Conservation (phyloP, 1,140 invertebrate genomes). For the Cherax quadricarinatus region DNA sequence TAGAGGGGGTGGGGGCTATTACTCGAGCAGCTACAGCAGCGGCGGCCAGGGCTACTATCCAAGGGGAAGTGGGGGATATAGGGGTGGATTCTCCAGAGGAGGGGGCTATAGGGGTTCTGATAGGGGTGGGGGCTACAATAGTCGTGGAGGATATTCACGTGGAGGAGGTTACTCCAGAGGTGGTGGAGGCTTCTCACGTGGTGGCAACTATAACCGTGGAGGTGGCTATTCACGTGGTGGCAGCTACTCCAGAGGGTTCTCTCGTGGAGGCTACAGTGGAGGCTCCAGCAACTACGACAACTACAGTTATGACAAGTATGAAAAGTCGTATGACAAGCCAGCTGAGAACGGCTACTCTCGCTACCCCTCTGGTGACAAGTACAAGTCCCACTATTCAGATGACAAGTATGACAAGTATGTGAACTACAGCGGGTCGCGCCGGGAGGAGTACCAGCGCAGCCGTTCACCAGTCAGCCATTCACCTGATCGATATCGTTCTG, state of each 20-base stretch:
- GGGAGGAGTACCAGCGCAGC: slow-evolving; percentile 73
- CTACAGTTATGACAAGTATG: slow-evolving; percentile 67
- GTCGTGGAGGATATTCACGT: slow-evolving; percentile 66
- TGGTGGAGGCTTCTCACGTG: slow-evolving; percentile 61
- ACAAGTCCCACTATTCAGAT: slow-evolving; percentile 69
- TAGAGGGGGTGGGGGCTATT: slow-evolving; percentile 48
- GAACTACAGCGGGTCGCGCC: slow-evolving; percentile 69
- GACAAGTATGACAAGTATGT: slow-evolving; percentile 72
- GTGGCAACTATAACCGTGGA: slow-evolving; percentile 59
- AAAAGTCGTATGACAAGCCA: slow-evolving; percentile 70
- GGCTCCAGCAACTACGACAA: slow-evolving; percentile 66
- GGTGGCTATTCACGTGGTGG: slow-evolving; percentile 67
- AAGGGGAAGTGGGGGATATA: slow-evolving; percentile 68
- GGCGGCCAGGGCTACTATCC: slow-evolving; percentile 62
- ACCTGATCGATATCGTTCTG: slow-evolving; percentile 70
- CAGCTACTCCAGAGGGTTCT: slow-evolving; percentile 70
- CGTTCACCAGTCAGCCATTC: slow-evolving; percentile 73
- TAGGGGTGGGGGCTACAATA: slow-evolving; percentile 61
- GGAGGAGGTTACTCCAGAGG: slow-evolving; percentile 61
- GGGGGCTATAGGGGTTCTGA: slow-evolving; percentile 66
- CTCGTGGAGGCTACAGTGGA: slow-evolving; percentile 69
- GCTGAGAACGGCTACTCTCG: slow-evolving; percentile 72
- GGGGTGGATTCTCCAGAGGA: slow-evolving; percentile 63
- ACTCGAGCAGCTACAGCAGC: slow-evolving; percentile 60
- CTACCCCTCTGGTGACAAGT: slow-evolving; percentile 70